phyloP scores from a whole-genome alignment of 1,140 invertebrate species.

The Leptonema lineaticorne region DNA sequence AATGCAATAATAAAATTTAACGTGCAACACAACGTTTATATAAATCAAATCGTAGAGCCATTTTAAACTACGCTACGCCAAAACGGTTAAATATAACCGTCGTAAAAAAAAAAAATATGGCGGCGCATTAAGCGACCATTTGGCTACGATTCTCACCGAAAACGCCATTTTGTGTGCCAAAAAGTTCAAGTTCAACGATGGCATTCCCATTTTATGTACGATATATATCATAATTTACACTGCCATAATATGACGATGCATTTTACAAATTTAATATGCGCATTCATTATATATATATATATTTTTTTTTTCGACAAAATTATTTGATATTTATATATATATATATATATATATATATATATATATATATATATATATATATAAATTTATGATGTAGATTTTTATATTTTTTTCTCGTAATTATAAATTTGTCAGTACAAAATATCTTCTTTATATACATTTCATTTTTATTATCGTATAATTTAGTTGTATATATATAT shows the following conservation, averaged over 20 bases:
- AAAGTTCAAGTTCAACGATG: constrained; percentile 28
- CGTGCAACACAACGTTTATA: too few relatives aligned
- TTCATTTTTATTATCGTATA: too few relatives aligned
- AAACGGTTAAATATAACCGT: constrained; percentile 2
- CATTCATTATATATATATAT: too few relatives aligned
- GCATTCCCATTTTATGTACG: neutral
- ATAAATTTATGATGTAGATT: too few relatives aligned
- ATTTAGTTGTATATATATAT: too few relatives aligned
- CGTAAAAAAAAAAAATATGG: neutral
- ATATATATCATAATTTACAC: neutral
- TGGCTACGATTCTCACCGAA: constrained; percentile 12
- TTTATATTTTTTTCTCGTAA: too few relatives aligned
- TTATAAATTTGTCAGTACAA: too few relatives aligned
- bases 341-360: neutral
- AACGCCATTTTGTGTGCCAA: constrained; percentile 21
- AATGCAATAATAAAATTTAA: too few relatives aligned
- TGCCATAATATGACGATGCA: neutral
- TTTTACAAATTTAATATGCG: neutral
- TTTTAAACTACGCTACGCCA: neutral
- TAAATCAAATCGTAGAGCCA: too few relatives aligned
- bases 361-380: too few relatives aligned
- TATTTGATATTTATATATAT: neutral
- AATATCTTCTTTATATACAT: too few relatives aligned
- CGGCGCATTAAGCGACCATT: constrained; percentile 17
- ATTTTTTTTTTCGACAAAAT: too few relatives aligned